Evolutionary conservation across 2,888 invertebrate genomes (phyloP).

Genomic region (Blastobasis lacticolella): DNA sequence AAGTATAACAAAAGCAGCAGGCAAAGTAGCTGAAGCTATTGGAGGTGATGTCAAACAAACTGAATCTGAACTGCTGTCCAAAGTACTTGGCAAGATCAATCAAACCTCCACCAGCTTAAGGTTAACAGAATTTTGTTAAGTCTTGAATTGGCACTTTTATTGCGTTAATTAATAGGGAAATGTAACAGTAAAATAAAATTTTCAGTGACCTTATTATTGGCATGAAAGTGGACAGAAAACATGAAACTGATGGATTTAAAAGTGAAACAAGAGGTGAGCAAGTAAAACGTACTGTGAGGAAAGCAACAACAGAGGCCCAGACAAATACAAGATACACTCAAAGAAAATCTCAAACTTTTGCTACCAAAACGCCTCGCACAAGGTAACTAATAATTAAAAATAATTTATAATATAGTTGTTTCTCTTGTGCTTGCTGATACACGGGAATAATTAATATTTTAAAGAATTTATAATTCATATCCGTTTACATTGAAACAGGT

Average conservation of each 20-base stretch:
- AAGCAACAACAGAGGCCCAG: slow-evolving; percentile 23
- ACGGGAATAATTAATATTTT: too few relatives aligned
- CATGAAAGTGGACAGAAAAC: slow-evolving; percentile 83
- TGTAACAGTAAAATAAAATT: too few relatives aligned
- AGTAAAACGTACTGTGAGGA: slow-evolving; percentile 64
- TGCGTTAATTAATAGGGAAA: too few relatives aligned
- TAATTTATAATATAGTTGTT: too few relatives aligned
- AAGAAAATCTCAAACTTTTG: slow-evolving; percentile 15
- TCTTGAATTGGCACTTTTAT: too few relatives aligned
- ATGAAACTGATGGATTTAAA: slow-evolving; percentile 38
- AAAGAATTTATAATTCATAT: too few relatives aligned
- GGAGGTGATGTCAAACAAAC: slow-evolving; percentile 80
- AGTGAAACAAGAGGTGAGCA: slow-evolving; percentile 64
- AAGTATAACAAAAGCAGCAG: slow-evolving; percentile 76
- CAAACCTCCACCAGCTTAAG: slow-evolving; percentile 56
- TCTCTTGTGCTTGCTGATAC: too few relatives aligned
- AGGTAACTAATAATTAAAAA: too few relatives aligned
- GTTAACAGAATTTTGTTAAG: slow-evolving; percentile 21
- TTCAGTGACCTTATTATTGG: slow-evolving; percentile 81
- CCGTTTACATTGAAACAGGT: too few relatives aligned
- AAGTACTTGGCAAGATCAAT: slow-evolving; percentile 75
- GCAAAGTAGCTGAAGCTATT: slow-evolving; percentile 80
- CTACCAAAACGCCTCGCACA: too few relatives aligned
- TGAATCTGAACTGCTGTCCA: slow-evolving; percentile 82
- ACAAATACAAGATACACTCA: slow-evolving; percentile 31